Evolutionary conservation across 1,140 invertebrate species (phyloP), one percentile per base, ranked within the genome.

Genomic region (Rhynchophorus ferrugineus): DNA sequence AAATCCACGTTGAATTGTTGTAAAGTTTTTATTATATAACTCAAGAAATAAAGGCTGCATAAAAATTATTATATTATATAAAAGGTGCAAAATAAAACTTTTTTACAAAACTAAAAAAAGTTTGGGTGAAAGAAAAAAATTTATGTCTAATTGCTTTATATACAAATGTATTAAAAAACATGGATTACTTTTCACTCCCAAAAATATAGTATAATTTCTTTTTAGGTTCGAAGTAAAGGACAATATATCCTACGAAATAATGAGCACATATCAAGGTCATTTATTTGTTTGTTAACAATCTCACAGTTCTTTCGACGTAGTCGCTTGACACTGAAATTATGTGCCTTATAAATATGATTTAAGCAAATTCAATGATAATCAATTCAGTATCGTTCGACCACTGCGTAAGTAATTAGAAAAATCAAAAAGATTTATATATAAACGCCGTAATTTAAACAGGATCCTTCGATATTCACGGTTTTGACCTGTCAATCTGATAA

Each of bases 251-350:
- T 96, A 83, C 66, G 78, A 80, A 61, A 81, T 98, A 11, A 75
- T 95, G 24, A 81, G 77, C 59, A 98, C 98, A 71, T 98, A 85
- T 70, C 93, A 97, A 69, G 93, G 94, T 0, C 75, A 79, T 17
- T 69, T 97, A 22, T 98, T 98, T 69, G 69, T 75, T 33, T 86
- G 90, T 8, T 66, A 78, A 53, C 91, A 96, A 73, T 69, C 81
- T 60, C 91, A 98, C 71, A 95, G 89, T 34, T 90, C 92, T 3
- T 99, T 98, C 71, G 94, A 99, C 75, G 96, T 99, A 6, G 94
- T 98, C 0, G 95, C 93, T 9, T 99, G 96, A 96, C 92, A 97
- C 71, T 96, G 96, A 2, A 99, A 99, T 73, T 99, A 98, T 71
- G 89, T 87, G 18, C 96, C 96, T 0, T 99, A 89, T 71, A 99